Base-by-base conservation (phyloP, 2,888 invertebrate species). In the Anaspis maculata region DNA sequence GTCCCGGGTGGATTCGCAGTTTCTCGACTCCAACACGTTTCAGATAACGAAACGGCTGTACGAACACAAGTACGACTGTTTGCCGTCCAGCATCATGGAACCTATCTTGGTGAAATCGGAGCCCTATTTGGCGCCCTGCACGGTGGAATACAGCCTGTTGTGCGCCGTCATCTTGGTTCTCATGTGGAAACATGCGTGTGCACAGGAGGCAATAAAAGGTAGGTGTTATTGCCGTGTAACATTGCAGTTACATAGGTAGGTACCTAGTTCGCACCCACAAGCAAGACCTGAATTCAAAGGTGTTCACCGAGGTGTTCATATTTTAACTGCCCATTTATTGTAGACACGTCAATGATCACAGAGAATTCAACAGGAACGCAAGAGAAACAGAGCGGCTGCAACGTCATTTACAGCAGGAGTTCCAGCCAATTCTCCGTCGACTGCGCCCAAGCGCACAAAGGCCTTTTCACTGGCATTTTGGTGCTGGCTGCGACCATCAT, bases 121-220 rank as follows among this genome's bases (percentile, higher is more conserved):
- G 27, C 34, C 88, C 0, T 90, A 90, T 59, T 73, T 92, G 35
- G 91, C 88, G 57, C 91, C 92, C 0, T 90, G 90, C 65, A 77
- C 77, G 27, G 88, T 92, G 51, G 91, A 92, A 65, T 92, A 91
- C 67, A 88, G 88, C 23, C 72, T 92, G 30, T 88, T 92, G 42
- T 89, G 88, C 55, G 89, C 91, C 13, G 91, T 89, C 15, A 81
- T 90, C 44, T 67, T 88, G 34, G 90, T 83, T 58, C 85, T 90
- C 62, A 88, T 91, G 79, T 92, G 91, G 88, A 87, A 85, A 66
- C 83, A 87, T 62, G 79, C 84, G 5, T 33, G 32, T n/a, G 23
- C 15, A 4, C 12, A 15, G 3, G 14, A 30, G 11, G 12, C 21
- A 6, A n/a, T n/a, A n/a, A 15, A 10, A 30, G 35, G 35, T 35